Conservation (phyloP, 2,113 vertebrate genomes). For the Mirza zaza region DNA sequence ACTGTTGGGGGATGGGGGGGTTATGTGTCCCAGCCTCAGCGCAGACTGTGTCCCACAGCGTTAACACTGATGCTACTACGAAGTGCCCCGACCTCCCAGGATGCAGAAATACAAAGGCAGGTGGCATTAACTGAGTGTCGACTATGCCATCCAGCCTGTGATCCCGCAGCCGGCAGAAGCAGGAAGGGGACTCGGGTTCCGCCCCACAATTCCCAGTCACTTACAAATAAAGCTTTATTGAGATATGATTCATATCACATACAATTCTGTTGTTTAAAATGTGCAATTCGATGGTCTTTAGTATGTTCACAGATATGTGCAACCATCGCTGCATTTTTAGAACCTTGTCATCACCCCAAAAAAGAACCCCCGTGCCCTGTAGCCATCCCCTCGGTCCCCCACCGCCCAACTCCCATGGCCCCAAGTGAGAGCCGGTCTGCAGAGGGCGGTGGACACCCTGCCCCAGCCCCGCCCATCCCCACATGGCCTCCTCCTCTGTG, state of each 20-base stretch:
- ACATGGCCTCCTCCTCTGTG: neutral
- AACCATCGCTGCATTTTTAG: neutral
- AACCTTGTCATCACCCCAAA: neutral
- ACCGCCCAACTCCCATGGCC: neutral
- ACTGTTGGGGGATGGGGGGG: no score
- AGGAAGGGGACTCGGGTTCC: neutral
- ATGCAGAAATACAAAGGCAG: neutral
- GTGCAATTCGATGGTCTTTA: neutral
- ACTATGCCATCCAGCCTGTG: neutral
- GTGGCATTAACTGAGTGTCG: neutral
- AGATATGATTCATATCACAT: neutral
- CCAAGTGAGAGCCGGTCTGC: neutral
- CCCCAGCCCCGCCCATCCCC: no score
- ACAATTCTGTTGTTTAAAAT: neutral
- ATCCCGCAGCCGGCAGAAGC: neutral
- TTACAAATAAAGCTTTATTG: neutral
- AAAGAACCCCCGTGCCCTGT: neutral
- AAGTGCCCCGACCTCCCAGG: neutral
- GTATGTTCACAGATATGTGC: neutral
- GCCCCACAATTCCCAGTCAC: neutral
- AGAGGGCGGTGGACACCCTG: fast-evolving
- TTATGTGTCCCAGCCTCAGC: fast-evolving
- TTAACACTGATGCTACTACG: no score
- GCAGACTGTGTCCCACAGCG: neutral
- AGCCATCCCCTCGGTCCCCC: neutral